These are phyloP conservation scores for Enteromius thamalakanensis DNA, from an alignment of 2,797 vertebrate genomes.

Conservation along the genomic window DNA sequence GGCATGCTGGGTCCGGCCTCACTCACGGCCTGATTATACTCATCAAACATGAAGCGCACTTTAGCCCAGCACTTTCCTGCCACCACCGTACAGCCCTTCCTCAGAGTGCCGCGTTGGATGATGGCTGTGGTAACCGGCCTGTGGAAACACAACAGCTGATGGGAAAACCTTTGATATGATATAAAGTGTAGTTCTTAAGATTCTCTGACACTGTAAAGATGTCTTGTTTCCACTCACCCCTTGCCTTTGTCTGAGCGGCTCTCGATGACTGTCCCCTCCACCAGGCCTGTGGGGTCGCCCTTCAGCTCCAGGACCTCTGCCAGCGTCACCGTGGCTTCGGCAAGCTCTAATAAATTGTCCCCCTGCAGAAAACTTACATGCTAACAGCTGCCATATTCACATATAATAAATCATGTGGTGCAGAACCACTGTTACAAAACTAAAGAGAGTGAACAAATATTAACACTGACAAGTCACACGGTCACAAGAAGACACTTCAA, in stretches of 20 bases:
- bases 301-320: constrained; percentile 93
- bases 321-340: constrained; percentile 87
- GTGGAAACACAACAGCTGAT: constrained; percentile 32
- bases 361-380: constrained; percentile 73
- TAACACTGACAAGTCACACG: neutral
- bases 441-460: neutral
- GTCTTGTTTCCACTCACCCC: constrained; percentile 77
- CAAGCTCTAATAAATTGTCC: constrained; percentile 85
- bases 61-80: constrained; percentile 91
- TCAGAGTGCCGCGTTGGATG: constrained; percentile 88
- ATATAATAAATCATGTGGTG: neutral
- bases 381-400: neutral
- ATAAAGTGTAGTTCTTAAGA: neutral
- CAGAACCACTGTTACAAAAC: neutral
- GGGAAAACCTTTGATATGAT: neutral
- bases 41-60: constrained; percentile 92
- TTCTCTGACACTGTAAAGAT: neutral
- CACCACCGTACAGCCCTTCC: constrained; percentile 86
- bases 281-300: constrained; percentile 80
- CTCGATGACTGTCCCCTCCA: constrained; percentile 89
- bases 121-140: constrained; percentile 90
- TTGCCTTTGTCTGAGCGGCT: constrained; percentile 89
- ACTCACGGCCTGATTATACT: constrained; percentile 77
- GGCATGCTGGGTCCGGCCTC: constrained; percentile 82
- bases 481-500: neutral